These are phyloP conservation scores for Actinia tenebrosa DNA, from an alignment of 64 coral and sea anemone species.

Conservation along the genomic window DNA sequence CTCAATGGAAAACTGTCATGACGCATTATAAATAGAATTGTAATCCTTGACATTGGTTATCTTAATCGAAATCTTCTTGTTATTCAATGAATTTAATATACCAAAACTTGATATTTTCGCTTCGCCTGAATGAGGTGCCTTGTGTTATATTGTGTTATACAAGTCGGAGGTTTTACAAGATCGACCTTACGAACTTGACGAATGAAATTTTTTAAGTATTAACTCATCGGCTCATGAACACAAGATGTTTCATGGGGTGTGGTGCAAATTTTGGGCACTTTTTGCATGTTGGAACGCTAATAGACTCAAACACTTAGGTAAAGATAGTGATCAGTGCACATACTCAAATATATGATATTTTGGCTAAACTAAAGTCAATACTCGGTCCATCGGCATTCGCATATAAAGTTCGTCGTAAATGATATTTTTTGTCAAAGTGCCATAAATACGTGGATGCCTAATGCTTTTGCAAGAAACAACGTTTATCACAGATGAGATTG, in stretches of 20 bases:
- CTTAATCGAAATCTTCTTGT: conserved; percentile 16
- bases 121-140: neutral
- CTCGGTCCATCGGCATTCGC: neutral
- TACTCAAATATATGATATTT: neutral
- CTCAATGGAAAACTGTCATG: neutral
- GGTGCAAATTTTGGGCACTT: neutral
- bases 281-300: neutral
- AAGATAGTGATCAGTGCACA: neutral
- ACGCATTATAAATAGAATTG: neutral
- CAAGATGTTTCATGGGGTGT: neutral
- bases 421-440: neutral
- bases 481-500: neutral
- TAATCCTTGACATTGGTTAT: neutral
- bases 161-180: neutral
- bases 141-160: neutral
- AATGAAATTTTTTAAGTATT: neutral
- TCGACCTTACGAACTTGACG: neutral
- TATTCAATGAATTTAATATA: neutral
- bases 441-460: neutral
- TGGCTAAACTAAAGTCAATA: neutral
- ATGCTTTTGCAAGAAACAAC: neutral
- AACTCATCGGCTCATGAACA: neutral
- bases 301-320: neutral
- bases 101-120: neutral
- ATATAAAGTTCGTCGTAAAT: neutral